Evolutionary conservation across 2,113 vertebrate genomes (phyloP).

Genomic region (rat (Rattus norvegicus)): GRCr8 NC_086032.1:106128001-106128500

Average conservation of each 20-base stretch:
- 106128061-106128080: not conserved
- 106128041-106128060: not conserved
- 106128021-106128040: not conserved
- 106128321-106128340: not conserved
- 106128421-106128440: not conserved
- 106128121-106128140: not conserved
- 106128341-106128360: not conserved
- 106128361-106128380: not conserved
- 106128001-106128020: not conserved
- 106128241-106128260: not conserved
- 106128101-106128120: not conserved
- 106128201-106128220: not conserved
- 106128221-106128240: not conserved
- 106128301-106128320: conserved; percentile 20
- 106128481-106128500: not conserved
- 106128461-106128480: conserved; percentile 17
- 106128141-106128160: not conserved
- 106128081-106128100: not conserved
- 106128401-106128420: conserved; percentile 22
- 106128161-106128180: not conserved
- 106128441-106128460: conserved; percentile 1
- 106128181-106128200: not conserved
- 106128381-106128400: not conserved
- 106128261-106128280: not conserved
- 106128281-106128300: not conserved